Conservation (phyloP, 1,140 invertebrate genomes). For the Drosophila athabasca region DNA sequence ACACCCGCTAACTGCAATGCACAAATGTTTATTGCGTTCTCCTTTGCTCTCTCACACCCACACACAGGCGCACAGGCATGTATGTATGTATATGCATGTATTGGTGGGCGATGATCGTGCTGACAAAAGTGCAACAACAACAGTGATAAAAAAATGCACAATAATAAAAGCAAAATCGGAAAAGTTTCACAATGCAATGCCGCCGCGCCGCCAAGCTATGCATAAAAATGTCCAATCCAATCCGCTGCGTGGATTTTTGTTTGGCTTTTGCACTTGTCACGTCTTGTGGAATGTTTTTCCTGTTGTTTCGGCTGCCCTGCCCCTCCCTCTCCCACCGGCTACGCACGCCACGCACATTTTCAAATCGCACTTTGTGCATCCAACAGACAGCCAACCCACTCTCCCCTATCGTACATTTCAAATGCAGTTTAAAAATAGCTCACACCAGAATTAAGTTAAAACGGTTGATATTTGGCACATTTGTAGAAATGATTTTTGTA, state of each 20-base stretch:
- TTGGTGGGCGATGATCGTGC: slow-evolving; percentile 9
- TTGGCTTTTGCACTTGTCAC: slow-evolving; percentile 42
- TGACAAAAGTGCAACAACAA: slow-evolving; percentile 29
- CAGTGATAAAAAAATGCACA: slow-evolving; percentile 44
- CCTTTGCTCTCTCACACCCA: slow-evolving; percentile 1
- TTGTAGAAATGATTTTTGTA: slow-evolving; percentile 20
- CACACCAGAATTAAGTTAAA: slow-evolving; percentile 6
- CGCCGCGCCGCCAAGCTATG: slow-evolving; percentile 20
- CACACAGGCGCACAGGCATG: slow-evolving; percentile 6
- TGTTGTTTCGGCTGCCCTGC: slow-evolving; percentile 13
- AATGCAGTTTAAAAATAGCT: slow-evolving; percentile 19
- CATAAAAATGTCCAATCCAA: slow-evolving; percentile 23
- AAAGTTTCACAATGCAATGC: slow-evolving; percentile 38
- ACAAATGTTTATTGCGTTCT: slow-evolving; percentile 20
- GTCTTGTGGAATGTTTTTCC: slow-evolving; percentile 18
- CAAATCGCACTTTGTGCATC: neutral
- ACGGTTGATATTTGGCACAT: slow-evolving; percentile 34
- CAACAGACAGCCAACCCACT: neutral
- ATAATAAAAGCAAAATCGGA: slow-evolving; percentile 21
- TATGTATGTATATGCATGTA: neutral
- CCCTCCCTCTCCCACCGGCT: too few relatives aligned
- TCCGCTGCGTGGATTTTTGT: neutral
- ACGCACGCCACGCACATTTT: slow-evolving; percentile 20
- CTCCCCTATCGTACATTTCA: too few relatives aligned
- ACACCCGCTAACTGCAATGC: neutral